Evolutionary conservation across 2,797 vertebrate genomes (phyloP).

Genomic region (Tiaroga cobitis): DNA sequence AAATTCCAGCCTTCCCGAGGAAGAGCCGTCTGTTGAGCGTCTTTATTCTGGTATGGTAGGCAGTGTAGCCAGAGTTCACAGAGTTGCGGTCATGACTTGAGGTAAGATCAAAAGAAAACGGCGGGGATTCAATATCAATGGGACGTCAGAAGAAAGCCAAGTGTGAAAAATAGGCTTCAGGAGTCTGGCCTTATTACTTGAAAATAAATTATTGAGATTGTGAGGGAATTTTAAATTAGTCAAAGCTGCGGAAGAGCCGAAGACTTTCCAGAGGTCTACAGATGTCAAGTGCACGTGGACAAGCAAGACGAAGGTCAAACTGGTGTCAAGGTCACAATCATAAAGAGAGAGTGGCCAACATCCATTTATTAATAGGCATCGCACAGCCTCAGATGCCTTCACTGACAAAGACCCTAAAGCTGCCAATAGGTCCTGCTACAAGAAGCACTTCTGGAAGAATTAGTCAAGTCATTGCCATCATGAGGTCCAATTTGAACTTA

Average conservation of each 20-base stretch:
- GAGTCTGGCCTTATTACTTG: slow-evolving; percentile 29
- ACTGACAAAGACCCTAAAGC: not conserved
- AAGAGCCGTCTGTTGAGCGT: slow-evolving; percentile 29
- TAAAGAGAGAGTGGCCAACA: slow-evolving; percentile 13
- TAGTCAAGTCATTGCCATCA: not conserved
- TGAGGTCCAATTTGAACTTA: not conserved
- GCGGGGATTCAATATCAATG: slow-evolving; percentile 22
- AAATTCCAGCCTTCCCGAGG: slow-evolving; percentile 27
- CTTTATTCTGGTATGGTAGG: slow-evolving; percentile 21
- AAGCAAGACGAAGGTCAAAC: slow-evolving; percentile 2
- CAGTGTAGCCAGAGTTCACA: slow-evolving; percentile 34
- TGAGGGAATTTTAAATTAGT: slow-evolving; percentile 6
- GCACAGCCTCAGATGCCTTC: not conserved
- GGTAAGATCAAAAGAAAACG: slow-evolving; percentile 36
- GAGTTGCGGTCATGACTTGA: slow-evolving; percentile 21
- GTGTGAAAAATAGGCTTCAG: slow-evolving; percentile 30
- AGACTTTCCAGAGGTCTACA: slow-evolving; percentile 33
- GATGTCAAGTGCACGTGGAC: slow-evolving; percentile 22
- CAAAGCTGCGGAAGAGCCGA: slow-evolving; percentile 22
- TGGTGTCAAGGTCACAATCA: slow-evolving; percentile 33
- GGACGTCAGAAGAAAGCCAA: not conserved
- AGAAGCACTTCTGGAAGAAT: not conserved
- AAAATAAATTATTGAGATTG: slow-evolving; percentile 25
- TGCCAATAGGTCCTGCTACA: not conserved
- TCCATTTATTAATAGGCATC: slow-evolving; percentile 28